Conservation (phyloP, 2,888 invertebrate genomes). For the Tethea ocularis region DNA sequence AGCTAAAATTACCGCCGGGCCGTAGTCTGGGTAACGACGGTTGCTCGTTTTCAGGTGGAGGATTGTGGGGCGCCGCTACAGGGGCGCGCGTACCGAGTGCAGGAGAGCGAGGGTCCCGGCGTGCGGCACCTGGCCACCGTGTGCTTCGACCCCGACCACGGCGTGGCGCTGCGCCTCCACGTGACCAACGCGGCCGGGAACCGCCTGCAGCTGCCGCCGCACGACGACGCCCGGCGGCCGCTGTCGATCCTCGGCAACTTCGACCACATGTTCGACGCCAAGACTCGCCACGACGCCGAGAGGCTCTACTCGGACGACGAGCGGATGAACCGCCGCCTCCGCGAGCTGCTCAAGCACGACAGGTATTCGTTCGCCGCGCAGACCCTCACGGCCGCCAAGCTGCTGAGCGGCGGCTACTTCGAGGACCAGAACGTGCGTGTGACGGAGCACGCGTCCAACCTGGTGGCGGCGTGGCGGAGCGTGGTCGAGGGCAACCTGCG, state of each 20-base stretch:
- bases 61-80: slow-evolving; percentile 61
- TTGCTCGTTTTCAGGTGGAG: slow-evolving; percentile 49
- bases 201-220: slow-evolving; percentile 48
- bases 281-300: slow-evolving; percentile 62
- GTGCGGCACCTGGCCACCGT: slow-evolving; percentile 62
- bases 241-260: slow-evolving; percentile 75
- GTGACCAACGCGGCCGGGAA: slow-evolving; percentile 40
- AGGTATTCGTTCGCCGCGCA: slow-evolving; percentile 59
- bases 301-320: slow-evolving; percentile 66
- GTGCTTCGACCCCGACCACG: slow-evolving; percentile 71
- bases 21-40: no score
- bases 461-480: slow-evolving; percentile 64
- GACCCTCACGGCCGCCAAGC: slow-evolving; percentile 51
- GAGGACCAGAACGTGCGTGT: slow-evolving; percentile 63
- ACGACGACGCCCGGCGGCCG: slow-evolving; percentile 51
- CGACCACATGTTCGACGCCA: slow-evolving; percentile 75
- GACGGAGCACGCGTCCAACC: slow-evolving; percentile 67
- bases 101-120: slow-evolving; percentile 19
- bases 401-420: slow-evolving; percentile 63
- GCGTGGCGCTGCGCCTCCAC: slow-evolving; percentile 43
- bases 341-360: slow-evolving; percentile 60
- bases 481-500: slow-evolving; percentile 65
- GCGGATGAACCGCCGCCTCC: slow-evolving; percentile 58
- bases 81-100: slow-evolving; percentile 68
- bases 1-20: no score